Percentiles rank a stretch among this genome's conserved stretches.
phyloP scores from a whole-genome alignment of 2,113 vertebrate genomes.

The Chauna torquata region DNA sequence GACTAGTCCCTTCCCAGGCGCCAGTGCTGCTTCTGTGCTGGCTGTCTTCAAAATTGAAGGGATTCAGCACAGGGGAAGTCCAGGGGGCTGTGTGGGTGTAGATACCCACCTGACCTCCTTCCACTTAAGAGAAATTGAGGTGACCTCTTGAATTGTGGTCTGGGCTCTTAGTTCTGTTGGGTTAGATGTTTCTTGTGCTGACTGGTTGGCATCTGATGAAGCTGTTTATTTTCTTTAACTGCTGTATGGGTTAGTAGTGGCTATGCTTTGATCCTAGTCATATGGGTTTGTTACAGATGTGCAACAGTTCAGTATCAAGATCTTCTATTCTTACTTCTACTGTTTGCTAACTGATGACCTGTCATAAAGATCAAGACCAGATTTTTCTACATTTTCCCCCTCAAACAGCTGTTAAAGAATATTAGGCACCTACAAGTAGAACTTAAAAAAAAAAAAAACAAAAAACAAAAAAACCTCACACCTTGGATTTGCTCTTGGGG shows the following conservation, averaged over 20 bases:
- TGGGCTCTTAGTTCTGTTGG: not conserved
- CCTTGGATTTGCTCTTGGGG: not conserved
- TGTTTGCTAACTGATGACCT: not conserved
- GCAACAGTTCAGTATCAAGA: not conserved
- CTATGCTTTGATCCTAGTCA: fast-evolving
- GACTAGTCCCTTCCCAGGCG: not conserved
- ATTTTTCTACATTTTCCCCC: not conserved
- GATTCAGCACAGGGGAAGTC: fast-evolving
- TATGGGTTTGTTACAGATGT: not conserved
- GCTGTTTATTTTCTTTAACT: not conserved
- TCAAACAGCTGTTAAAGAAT: not conserved
- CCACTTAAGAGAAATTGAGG: not conserved
- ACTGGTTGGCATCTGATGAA: not conserved
- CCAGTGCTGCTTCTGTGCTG: not conserved
- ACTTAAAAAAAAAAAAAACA: not conserved
- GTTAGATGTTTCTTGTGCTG: not conserved
- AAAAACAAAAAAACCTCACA: not conserved
- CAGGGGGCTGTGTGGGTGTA: not conserved
- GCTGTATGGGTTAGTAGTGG: not conserved
- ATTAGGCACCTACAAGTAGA: not conserved
- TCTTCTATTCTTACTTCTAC: not conserved
- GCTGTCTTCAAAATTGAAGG: not conserved
- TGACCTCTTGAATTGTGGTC: not conserved
- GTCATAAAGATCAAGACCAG: not conserved
- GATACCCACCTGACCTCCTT: not conserved